Evolutionary conservation across 2,888 invertebrate species (phyloP).

Genomic region (Sphaerophoria taeniata): DNA sequence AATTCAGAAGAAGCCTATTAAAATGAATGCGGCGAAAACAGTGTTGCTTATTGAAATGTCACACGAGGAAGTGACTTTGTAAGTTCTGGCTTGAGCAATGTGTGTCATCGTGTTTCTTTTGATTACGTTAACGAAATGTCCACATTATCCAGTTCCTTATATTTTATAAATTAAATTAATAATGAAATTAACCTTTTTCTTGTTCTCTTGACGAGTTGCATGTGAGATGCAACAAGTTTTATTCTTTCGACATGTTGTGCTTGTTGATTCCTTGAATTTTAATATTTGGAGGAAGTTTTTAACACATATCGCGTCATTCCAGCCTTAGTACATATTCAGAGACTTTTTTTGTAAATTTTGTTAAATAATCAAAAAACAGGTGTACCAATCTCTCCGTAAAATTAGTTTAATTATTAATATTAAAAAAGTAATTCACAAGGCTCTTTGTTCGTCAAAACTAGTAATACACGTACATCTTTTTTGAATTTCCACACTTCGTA

Average conservation of each 20-base stretch:
- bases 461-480: too few relatives aligned
- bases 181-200: constrained; percentile 57
- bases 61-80: constrained; percentile 71
- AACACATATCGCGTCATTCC: too few relatives aligned
- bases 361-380: too few relatives aligned
- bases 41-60: constrained; percentile 60
- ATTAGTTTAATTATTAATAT: too few relatives aligned
- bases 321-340: too few relatives aligned
- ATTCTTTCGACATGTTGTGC: not conserved
- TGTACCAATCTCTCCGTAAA: too few relatives aligned
- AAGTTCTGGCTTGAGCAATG: constrained; percentile 61
- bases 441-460: too few relatives aligned
- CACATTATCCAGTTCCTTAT: constrained; percentile 34
- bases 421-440: too few relatives aligned
- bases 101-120: constrained; percentile 57
- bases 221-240: constrained; percentile 20
- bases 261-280: constrained; percentile 15
- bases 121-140: constrained; percentile 58
- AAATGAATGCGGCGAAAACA: constrained; percentile 4
- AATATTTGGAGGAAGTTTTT: not conserved
- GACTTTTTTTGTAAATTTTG: too few relatives aligned
- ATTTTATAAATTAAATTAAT: constrained; percentile 5
- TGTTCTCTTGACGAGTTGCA: constrained; percentile 6
- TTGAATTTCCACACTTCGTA: too few relatives aligned
- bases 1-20: constrained; percentile 18